Percentiles rank a stretch among this genome's conserved stretches.
Evolutionary conservation across 2,888 invertebrate species (phyloP).

Genomic region (Pseudolycoriella hygida): DNA sequence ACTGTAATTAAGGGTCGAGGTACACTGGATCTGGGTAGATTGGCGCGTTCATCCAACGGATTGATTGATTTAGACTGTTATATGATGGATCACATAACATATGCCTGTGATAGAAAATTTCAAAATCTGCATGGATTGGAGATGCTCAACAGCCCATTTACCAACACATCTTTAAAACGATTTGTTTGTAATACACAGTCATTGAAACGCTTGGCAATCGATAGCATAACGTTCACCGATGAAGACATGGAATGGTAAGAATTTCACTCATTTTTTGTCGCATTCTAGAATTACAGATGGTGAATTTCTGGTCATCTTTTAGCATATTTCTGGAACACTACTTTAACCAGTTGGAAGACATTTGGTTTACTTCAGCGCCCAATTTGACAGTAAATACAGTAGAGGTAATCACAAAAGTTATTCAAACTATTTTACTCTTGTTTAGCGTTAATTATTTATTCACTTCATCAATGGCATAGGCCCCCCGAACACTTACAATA

Average conservation of each 20-base stretch:
- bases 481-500: too few species aligned
- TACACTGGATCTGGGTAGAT: conserved; percentile 38
- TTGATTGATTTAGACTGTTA: conserved; percentile 45
- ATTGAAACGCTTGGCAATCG: conserved; percentile 43
- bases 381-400: conserved; percentile 42
- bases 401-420: too few species aligned
- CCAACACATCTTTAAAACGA: conserved; percentile 36
- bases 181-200: conserved; percentile 41
- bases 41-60: conserved; percentile 39
- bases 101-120: conserved; percentile 37
- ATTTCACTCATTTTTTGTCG: neutral
- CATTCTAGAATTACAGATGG: neutral
- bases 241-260: conserved; percentile 42
- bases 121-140: conserved; percentile 44
- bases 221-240: conserved; percentile 45
- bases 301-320: conserved; percentile 10
- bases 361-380: conserved; percentile 52
- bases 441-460: too few species aligned
- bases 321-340: conserved; percentile 46
- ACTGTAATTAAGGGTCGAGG: conserved; percentile 40
- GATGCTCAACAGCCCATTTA: conserved; percentile 44
- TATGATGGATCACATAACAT: conserved; percentile 41
- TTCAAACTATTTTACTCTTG: too few species aligned
- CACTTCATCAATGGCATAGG: too few species aligned
- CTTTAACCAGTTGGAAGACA: conserved; percentile 42